These are phyloP conservation scores for Caerostris darwini DNA, from an alignment of 1,140 invertebrate species.

Conservation along the genomic window DNA sequence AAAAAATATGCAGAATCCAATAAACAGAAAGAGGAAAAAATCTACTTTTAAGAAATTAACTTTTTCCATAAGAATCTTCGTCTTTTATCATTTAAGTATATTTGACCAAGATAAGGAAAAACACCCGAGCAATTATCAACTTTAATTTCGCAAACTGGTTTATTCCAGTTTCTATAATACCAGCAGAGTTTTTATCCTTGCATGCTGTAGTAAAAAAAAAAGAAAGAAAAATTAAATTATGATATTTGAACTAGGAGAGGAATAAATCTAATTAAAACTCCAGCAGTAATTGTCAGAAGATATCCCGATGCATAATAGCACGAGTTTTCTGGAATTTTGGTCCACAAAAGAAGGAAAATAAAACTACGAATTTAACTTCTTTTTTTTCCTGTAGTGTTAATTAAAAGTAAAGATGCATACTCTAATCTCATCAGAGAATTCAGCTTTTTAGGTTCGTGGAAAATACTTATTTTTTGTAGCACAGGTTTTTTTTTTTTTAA, in stretches of 20 bases:
- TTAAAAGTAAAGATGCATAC: neutral
- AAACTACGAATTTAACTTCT: neutral
- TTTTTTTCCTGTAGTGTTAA: neutral
- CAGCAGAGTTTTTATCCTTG: neutral
- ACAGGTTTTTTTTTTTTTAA: neutral
- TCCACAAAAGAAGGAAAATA: slow-evolving; percentile 15
- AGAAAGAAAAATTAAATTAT: neutral
- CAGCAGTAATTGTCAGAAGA: slow-evolving; percentile 13
- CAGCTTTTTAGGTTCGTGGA: neutral
- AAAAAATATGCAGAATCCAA: no score
- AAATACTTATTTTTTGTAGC: neutral
- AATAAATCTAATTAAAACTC: slow-evolving; percentile 10
- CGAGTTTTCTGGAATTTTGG: neutral
- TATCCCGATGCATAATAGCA: neutral
- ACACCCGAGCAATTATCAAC: neutral
- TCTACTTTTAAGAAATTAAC: no score
- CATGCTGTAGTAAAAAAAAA: neutral
- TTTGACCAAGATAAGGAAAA: neutral
- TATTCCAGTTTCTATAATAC: neutral
- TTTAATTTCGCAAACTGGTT: neutral
- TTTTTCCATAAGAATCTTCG: no score
- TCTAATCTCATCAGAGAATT: slow-evolving; percentile 10
- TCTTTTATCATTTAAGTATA: no score
- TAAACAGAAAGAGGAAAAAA: no score
- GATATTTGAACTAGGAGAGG: neutral